Evolutionary conservation across 2,797 vertebrate genomes (phyloP), one percentile per base, ranked within the genome.

Genomic region (Cygnus olor): DNA sequence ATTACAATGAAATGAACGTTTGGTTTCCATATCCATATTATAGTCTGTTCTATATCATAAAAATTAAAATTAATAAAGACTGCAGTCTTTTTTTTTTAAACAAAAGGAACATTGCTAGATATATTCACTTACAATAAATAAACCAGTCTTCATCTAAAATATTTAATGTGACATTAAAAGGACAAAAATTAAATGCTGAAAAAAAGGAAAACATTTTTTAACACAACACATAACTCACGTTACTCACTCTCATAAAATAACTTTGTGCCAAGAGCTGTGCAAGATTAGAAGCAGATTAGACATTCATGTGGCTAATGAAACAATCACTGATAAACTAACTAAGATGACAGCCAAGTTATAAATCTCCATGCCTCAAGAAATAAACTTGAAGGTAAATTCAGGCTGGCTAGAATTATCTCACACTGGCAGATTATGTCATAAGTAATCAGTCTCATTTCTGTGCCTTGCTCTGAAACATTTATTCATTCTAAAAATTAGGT

Each of bases 361-460:
- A 94, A 95, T 72, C 77, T 72, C 51, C 66, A 15, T 27, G 58
- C 58, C 73, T 72, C 34, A 25, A 56, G 73, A 89, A 76, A 81
- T 51, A 36, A 93, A 64, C 16, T 18, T 16, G 69, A 70, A 85
- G 85, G 82, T 49, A 44, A 84, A 88, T 42, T 78, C 65, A 72
- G 76, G 32, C 38, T 79, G 73, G 38, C 4, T 47, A 53, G 74
- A 77, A 90, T 24, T 44, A 82, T 60, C 71, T 90, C 24, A 4
- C 53, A 44, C 68, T 80, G 77, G 22, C 30, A 69, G 69, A 57
- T 94, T 92, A 94, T 80, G 74, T 73, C 74, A 56, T 56, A 82
- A 82, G n/a, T 54, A 88, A 94, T 95, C 58, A 66, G 73, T 84
- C 25, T 91, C 22, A 28, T 88, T 94, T 79, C 45, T 88, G 27